Base-by-base conservation (phyloP, 2,888 invertebrate species). In the Dolomedes plantarius region DNA sequence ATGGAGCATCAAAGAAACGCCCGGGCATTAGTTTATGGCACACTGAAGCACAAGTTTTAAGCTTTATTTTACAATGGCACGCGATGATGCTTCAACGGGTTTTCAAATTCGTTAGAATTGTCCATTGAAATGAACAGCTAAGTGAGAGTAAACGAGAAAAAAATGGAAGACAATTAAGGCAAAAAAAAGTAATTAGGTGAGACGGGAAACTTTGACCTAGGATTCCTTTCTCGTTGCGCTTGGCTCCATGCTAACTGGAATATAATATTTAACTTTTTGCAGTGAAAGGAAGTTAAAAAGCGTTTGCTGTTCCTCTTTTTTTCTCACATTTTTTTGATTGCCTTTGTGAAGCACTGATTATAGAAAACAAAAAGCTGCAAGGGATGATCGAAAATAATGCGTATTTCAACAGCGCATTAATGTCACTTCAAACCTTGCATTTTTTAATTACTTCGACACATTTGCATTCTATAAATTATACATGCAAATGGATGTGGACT, bases 1-100 rank as follows among this genome's bases (percentile, higher is more conserved):
- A 65, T 65, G 65, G 65, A 65, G 65, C 65, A 31, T 65, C 65
- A 65, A n/a, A 65, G 13, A 29, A 65, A 65, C 31, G 29, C 31
- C n/a, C 5, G 16, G 29, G 31, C 29, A 65, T 65, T 65, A 65
- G 29, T 16, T 31, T 5, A 31, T n/a, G 65, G 65, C 29, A 65
- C 29, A 65, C 29, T 56, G 56, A 56, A 56, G 56, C 56, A 56
- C 56, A 56, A 56, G 23, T 56, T 56, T 56, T 56, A 56, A 56
- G 56, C 56, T 56, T 56, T 56, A 56, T 56, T 56, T 56, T 56
- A 56, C 56, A 56, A 23, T 56, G 56, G 56, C 56, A 56, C 6
- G 56, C 56, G 23, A 23, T 56, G 56, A 56, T 23, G 56, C 56
- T 56, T 56, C 56, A 56, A 56, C 56, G 56, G 23, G 23, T 56